Evolutionary conservation across 2,888 invertebrate species (phyloP), one percentile per base, ranked within the genome.

Genomic region (Ophion costatus): DNA sequence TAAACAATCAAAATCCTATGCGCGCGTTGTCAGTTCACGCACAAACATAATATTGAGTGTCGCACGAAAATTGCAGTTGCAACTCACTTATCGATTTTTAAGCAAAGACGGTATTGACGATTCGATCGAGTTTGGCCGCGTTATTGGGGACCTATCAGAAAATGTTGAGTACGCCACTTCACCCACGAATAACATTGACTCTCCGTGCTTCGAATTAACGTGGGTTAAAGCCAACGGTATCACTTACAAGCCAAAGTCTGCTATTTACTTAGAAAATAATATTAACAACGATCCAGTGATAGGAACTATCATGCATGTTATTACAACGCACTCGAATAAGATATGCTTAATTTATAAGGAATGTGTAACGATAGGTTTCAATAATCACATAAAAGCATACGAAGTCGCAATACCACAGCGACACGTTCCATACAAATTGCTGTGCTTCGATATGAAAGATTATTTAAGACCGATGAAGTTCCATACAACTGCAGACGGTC

Each of bases 1-100:
- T 24, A 69, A 82, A 61, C n/a, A 59, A 38, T 79, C 79, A 6
- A 85, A 85, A 76, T 45, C 29, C 1, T 67, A 82, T 38, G 80
- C 82, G 11, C 45, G 67, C 22, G 20, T 82, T 61, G 63, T 74
- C 11, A 81, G 33, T 22, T 77, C 78, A 11, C 67, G 78, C 14
- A 69, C 56, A 10, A 79, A 81, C 24, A 63, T 63, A 22, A 63
- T 63, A 14, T 14, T 63, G 24, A 63, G 63, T 63, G 63, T 66
- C 20, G 66, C 38, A 29, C n/a, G 66, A 66, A 66, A 66, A 42
- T 66, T 66, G 38, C 38, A 66, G 20, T 42, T 38, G 42, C n/a
- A 66, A 38, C 66, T 66, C 7, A 38, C 38, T n/a, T 42, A 66
- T 66, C 38, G 66, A 42, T 66, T 66, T 66, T 42, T n/a, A 66